Base-by-base conservation (phyloP, 2,113 vertebrate species). In the Archilochus colubris region DNA sequence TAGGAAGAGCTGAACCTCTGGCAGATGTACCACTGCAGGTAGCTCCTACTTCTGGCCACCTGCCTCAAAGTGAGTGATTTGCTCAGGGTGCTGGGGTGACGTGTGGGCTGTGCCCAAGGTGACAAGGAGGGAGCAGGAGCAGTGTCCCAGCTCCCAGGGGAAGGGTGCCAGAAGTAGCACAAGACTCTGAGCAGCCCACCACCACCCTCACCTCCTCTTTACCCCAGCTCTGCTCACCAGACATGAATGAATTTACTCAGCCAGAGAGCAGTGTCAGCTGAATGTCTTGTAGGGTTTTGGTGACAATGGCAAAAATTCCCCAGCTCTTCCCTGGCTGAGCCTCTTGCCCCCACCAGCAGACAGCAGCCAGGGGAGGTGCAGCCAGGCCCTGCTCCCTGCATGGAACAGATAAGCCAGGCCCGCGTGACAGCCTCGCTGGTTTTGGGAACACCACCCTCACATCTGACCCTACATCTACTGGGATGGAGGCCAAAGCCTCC, bases 231-330 rank as follows among this genome's bases (percentile, higher is more conserved):
- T 58, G n/a, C 28, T 67, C 57, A 14, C 11, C 2, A 1, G 20
- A 24, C 33, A 30, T 6, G 2, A 30, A 76, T 30, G 63, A 12
- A 12, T 10, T 50, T 36, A 44, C 59, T 55, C 43, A 18, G 16
- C 22, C 1, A 1, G 51, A 67, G 2, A 1, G 55, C 1, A 0
- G 0, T 3, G 15, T 9, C 4, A 5, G 46, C 58, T 25, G 24
- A 9, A 73, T 9, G 5, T 12, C 43, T 54, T 5, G 0, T 6
- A 53, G 53, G 18, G 7, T 92, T 88, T 55, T 68, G 44, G 10
- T 2, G 6, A 83, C 68, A 38, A 9, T n/a, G 63, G 54, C 55
- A 38, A 50, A 55, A 51, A 61, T 62, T 48, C 3, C 7, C 28
- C 19, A 53, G 51, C 38, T 54, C 44, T 46, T 23, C 55, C 53